Conservation (phyloP, 2,797 vertebrate genomes). For the Poeciliopsis infans region DNA sequence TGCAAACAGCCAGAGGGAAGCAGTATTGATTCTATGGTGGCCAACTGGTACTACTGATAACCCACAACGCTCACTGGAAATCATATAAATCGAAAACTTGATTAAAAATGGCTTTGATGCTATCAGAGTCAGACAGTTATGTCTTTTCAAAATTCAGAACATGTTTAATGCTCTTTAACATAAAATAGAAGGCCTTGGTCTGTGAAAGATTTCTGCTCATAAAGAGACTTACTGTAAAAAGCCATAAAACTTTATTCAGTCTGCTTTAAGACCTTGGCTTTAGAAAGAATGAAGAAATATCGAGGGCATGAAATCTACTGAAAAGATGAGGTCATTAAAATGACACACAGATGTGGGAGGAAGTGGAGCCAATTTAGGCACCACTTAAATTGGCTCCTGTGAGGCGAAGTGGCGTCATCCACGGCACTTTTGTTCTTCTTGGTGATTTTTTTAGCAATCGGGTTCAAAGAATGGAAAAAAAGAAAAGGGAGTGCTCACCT, state of each 20-base stretch:
- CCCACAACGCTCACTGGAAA: conserved; percentile 1
- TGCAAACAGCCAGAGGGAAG: conserved; percentile 25
- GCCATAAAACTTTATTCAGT: conserved; percentile 24
- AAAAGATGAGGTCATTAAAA: conserved; percentile 27
- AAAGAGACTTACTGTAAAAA: conserved; percentile 33
- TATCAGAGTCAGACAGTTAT: not conserved
- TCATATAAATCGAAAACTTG: conserved; percentile 33
- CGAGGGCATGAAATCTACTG: conserved; percentile 23
- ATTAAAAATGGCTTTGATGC: conserved; percentile 33
- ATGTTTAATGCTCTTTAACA: conserved; percentile 15
- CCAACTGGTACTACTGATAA: conserved; percentile 53
- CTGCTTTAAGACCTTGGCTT: conserved; percentile 32
- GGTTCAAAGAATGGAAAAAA: conserved; percentile 10
- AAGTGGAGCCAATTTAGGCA: conserved; percentile 31
- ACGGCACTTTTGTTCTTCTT: conserved; percentile 4
- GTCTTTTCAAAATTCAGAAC: conserved; percentile 1
- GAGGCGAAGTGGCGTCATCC: conserved; percentile 13
- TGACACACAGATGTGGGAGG: conserved; percentile 22
- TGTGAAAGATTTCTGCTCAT: conserved; percentile 16
- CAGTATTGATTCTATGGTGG: conserved; percentile 45
- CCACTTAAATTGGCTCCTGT: conserved; percentile 12
- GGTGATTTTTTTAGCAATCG: conserved; percentile 5
- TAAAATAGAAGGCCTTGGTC: conserved; percentile 15
- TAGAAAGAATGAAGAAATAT: conserved; percentile 27
- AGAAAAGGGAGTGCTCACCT: conserved; percentile 10